phyloP scores from a whole-genome alignment of 2,797 vertebrate species.

The Microhierax caerulescens region DNA sequence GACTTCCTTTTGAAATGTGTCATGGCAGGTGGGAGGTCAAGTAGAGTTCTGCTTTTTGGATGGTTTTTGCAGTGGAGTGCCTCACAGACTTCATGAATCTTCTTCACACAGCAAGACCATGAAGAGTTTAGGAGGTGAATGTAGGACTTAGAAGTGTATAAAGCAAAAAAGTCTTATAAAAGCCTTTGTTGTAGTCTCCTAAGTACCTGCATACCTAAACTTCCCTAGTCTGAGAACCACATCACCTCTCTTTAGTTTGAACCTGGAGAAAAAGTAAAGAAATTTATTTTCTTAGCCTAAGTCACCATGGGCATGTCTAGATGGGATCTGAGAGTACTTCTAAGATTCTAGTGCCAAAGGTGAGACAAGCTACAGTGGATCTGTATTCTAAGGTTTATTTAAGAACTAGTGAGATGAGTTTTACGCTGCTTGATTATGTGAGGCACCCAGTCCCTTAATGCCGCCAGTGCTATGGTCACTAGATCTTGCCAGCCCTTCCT shows the following conservation, averaged over 20 bases:
- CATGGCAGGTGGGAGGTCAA: background rate
- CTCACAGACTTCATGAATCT: background rate
- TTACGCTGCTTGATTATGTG: background rate
- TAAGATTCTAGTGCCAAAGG: background rate
- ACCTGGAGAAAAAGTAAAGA: background rate
- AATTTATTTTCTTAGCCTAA: background rate
- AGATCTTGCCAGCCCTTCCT: background rate
- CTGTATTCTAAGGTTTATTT: background rate
- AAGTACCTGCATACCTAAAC: background rate
- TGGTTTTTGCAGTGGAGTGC: background rate
- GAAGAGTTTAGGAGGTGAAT: background rate
- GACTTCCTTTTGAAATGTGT: background rate
- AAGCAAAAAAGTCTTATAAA: background rate
- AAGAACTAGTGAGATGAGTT: background rate
- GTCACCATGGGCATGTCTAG: background rate
- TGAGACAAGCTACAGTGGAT: background rate
- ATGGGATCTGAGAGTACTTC: background rate
- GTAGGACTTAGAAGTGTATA: background rate
- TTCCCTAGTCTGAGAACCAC: background rate
- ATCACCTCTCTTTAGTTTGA: background rate
- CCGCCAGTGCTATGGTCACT: background rate
- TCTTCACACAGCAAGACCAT: background rate
- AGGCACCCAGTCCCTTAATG: background rate
- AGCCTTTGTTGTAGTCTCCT: background rate
- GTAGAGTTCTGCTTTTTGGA: background rate